Base-by-base conservation (phyloP, 1,140 invertebrate species). In the Streblospio benedicti region DNA sequence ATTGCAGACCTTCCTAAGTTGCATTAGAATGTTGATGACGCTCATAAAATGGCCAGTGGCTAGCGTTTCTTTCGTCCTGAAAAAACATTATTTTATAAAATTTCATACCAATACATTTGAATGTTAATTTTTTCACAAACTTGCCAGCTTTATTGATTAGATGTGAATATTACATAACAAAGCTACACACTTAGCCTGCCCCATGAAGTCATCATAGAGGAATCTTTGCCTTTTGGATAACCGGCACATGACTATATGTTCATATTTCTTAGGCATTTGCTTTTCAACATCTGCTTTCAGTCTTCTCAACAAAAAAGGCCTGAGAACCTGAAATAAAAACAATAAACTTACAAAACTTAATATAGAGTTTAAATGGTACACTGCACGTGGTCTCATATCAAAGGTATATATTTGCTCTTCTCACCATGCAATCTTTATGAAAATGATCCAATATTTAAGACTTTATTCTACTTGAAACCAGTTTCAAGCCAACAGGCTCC, bases 121-220 rank as follows among this genome's bases (percentile, higher is more conserved):
- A 51, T 51, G 4, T 30, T 51, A 33, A 41, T 41, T 18, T 41
- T 14, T n/a, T 28, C 25, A 47, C 45, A 47, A 47, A 45, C 14
- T 25, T 5, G 5, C 5, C 31, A 16, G 18, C 44, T 18, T 20
- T n/a, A 12, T 47, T 45, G 18, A 58, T 50, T 27, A 41, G 47
- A 56, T 16, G 14, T 20, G 4, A 60, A 67, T 14, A 56, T 41
- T 4, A 12, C 20, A 2, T 16, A 30, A 28, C 6, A 53, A 6
- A 23, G 2, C 18, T 16, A 82, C 87, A 85, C 82, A 96, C 93
- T 94, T 94, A 71, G 93, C 85, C 69, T 92, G 84, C 16, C 91
- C 90, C 94, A 99, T 99, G 77, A 98, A 99, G 76, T 99, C 97
- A 80, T 99, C 96, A 80, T 99, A 99, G 2, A 99, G 83, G 80